These are phyloP conservation scores for Leptogaster cylindrica DNA, from an alignment of 2,888 invertebrate genomes.

Conservation along the genomic window DNA sequence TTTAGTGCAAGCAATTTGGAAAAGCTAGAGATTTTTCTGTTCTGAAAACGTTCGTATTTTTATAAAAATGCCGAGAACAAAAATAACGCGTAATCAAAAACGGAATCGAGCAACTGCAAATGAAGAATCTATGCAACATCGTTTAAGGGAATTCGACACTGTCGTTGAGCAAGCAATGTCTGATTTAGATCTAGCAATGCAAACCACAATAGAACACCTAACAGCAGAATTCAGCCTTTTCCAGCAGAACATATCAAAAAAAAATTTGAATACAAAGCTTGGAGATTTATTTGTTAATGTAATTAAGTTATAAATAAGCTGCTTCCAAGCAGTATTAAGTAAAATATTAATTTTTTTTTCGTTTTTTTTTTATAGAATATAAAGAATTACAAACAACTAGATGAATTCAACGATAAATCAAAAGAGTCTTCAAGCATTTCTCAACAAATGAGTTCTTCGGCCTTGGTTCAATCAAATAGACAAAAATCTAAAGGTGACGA, in stretches of 20 bases:
- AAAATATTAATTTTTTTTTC: background rate
- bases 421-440: background rate
- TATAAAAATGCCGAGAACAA: conserved; percentile 59
- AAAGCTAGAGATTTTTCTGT: background rate
- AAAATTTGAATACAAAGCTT: conserved; percentile 55
- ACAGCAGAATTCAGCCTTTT: conserved; percentile 40
- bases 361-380: conserved; percentile 39
- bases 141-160: conserved; percentile 55
- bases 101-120: conserved; percentile 59
- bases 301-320: too few species aligned
- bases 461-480: background rate
- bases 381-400: too few species aligned
- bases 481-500: conserved; percentile 46
- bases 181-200: conserved; percentile 52
- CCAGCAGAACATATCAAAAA: conserved; percentile 46
- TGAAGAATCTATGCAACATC: conserved; percentile 54
- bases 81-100: conserved; percentile 58
- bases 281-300: conserved; percentile 49
- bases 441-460: background rate
- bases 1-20: background rate
- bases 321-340: background rate
- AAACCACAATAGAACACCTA: conserved; percentile 43
- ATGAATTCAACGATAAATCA: conserved; percentile 36
- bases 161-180: conserved; percentile 53
- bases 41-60: background rate